Conservation (phyloP, 2,888 invertebrate genomes). For the Tetragonisca angustula region DNA sequence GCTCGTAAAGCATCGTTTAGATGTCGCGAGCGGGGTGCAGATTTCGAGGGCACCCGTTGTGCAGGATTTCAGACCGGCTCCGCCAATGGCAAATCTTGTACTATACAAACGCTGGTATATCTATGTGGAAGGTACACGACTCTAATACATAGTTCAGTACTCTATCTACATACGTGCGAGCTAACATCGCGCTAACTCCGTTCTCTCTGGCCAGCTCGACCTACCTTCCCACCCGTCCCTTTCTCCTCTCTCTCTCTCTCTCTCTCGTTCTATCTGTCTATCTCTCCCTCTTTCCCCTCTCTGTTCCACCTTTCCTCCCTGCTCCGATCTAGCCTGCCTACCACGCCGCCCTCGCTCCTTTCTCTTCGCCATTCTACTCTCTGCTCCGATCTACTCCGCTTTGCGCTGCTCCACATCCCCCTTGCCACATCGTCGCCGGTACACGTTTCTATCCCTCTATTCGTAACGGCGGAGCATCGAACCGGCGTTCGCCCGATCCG, state of each 20-base stretch:
- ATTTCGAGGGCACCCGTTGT: constrained; percentile 74
- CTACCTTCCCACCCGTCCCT: constrained; percentile 57
- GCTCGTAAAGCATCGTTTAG: constrained; percentile 65
- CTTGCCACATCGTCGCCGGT: constrained; percentile 33
- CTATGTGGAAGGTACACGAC: constrained; percentile 75
- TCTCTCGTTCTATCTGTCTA: constrained; percentile 34
- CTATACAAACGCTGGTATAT: constrained; percentile 75
- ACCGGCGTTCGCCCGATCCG: constrained; percentile 64
- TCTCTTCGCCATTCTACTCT: constrained; percentile 44
- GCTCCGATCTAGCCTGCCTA: neutral
- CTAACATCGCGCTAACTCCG: constrained; percentile 78
- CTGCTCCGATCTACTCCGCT: constrained; percentile 22
- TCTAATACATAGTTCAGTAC: constrained; percentile 82
- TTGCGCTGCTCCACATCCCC: constrained; percentile 39
- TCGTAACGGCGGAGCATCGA: constrained; percentile 67
- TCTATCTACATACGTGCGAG: constrained; percentile 79
- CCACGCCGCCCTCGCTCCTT: constrained; percentile 30
- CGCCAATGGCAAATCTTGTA: constrained; percentile 78
- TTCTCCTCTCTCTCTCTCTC: constrained; percentile 25
- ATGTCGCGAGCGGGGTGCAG: constrained; percentile 30
- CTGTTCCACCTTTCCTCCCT: constrained; percentile 30
- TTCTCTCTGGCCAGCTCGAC: constrained; percentile 69
- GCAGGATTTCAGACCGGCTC: constrained; percentile 71
- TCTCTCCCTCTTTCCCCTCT: constrained; percentile 39
- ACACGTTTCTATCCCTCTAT: constrained; percentile 66